Base-by-base conservation (phyloP, 2,113 vertebrate species). In the Pitta sordida region DNA sequence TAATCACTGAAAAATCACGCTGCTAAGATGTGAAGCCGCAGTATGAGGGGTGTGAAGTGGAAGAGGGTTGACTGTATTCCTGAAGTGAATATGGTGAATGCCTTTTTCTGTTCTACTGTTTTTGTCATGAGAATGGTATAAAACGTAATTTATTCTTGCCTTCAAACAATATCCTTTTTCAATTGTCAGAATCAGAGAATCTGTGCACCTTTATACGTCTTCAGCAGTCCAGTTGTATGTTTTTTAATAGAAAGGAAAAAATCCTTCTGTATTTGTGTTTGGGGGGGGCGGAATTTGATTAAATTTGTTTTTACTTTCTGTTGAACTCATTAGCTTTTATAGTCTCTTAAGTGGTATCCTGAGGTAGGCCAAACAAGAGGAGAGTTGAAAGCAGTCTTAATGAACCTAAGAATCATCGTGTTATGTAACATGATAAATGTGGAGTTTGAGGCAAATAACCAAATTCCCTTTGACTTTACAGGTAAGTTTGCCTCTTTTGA, bases 131-230 rank as follows among this genome's bases (percentile, higher is more conserved):
- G 34, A 15, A 29, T 69, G 20, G 7, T 6, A 2, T 19, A 80
- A 27, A 26, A 80, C 17, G 85, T 79, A 10, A 6, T 51, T 94
- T 67, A 75, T 85, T 70, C 26, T 22, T 70, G 10, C 65, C n/a
- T 79, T 85, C 22, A 15, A 71, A 18, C 63, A 34, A 21, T 78
- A 63, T 3, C 13, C 3, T 76, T 10, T 65, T 90, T 48, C 5
- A 4, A 0, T 49, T 58, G 20, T 52, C 43, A 68, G 30, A 29
- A 32, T 76, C 1, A 0, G 14, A 75, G 34, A 62, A 68, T 51
- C 34, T 51, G 24, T 3, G 1, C 9, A 30, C 1, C 3, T 75
- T 81, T 67, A 23, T 14, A 18, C 23, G 15, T 46, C n/a, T 8
- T 58, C 37, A 82, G 53, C 21, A 49, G 7, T 81, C 23, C 19